A percentile compares a stretch with the other conserved stretches of the same genome.
Evolutionary conservation across 2,797 vertebrate species (phyloP).

Genomic region (Trematocara caparti): DNA sequence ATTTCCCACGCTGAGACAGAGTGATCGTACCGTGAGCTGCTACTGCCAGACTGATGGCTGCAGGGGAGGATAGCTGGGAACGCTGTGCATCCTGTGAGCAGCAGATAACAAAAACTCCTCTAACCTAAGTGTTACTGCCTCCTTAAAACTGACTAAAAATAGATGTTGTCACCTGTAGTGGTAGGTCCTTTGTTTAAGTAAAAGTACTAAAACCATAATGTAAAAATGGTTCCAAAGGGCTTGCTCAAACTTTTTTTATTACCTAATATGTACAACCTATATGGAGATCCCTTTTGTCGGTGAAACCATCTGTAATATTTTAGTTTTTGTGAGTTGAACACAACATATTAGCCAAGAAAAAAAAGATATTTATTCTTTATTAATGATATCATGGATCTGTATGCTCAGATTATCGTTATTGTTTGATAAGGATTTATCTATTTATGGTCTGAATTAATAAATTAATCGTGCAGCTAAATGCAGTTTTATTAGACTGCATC

Average conservation of each 20-base stretch:
- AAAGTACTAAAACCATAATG: not conserved
- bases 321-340: not conserved
- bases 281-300: not conserved
- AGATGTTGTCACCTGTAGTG: not conserved
- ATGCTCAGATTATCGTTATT: not conserved
- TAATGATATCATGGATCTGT: not conserved
- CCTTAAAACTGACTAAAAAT: not conserved
- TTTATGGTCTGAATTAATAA: not conserved
- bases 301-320: not conserved
- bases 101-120: not conserved
- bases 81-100: not conserved
- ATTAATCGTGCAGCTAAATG: not conserved
- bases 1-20: conserved; percentile 77
- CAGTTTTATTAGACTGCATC: not conserved
- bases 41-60: conserved; percentile 42
- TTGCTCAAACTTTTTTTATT: not conserved
- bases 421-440: not conserved
- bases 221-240: not conserved
- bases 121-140: not conserved
- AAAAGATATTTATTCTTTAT: not conserved
- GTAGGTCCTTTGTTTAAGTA: not conserved
- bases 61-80: conserved; percentile 36
- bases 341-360: not conserved
- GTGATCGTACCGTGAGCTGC: conserved; percentile 6
- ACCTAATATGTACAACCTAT: not conserved